Evolutionary conservation across 2,797 vertebrate species (phyloP), one percentile per base, ranked within the genome.

Genomic region (Eulemur coronatus): DNA sequence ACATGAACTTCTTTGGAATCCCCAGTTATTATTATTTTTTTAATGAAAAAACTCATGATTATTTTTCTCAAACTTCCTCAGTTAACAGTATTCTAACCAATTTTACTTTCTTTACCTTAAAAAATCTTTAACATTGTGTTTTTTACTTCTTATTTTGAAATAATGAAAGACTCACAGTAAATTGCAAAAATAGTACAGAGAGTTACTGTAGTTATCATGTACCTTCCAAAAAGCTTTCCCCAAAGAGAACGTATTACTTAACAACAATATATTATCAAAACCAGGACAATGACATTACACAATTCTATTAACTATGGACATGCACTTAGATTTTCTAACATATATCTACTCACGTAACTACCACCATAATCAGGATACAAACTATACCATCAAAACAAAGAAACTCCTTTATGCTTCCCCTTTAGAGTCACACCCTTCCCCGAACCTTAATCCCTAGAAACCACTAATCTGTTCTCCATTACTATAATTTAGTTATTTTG

Each of bases 221-320:
- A 84, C 38, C 17, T 93, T 95, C 84, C 48, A 95, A 24, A 92
- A 35, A 59, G 20, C 69, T 70, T 94, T 93, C 28, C 73, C 30
- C 52, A 69, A 30, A 50, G 24, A 95, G 43, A 61, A 84, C 63
- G 33, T 70, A 59, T 79, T 78, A 85, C 24, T 55, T 94, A 97
- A 87, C 57, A 7, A 79, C 18, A 84, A 35, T 24, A 84, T 50
- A 57, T 70, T 93, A 93, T 63, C 43, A 84, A 89, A 88, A 89
- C 82, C 38, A 94, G 26, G 43, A 95, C 81, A 91, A 0, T 86
- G 87, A 93, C 28, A 48, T 72, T 41, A 80, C 3, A 57, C 3
- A 63, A 78, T 70, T 89, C 70, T 72, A 85, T 72, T 93, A 91
- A 93, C 38, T 93, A 93, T 93, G 88, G 48, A 80, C 20, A 63